These are phyloP conservation scores for Crossaster papposus DNA, from an alignment of 53 echinoderm and acorn worm genomes.

Conservation along the genomic window DNA sequence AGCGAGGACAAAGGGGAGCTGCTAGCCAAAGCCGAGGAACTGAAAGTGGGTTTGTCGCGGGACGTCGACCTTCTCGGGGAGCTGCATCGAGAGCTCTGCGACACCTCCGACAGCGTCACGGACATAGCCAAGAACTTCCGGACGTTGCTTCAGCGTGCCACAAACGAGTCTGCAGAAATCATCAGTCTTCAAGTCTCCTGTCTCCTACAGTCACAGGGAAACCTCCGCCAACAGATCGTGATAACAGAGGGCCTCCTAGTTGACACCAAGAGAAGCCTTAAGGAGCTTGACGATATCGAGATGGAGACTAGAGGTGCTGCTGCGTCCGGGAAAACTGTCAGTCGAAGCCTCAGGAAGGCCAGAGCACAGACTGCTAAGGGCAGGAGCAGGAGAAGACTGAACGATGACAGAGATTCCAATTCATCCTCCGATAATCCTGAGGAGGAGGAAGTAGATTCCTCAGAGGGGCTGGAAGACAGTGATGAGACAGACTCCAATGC, in stretches of 20 bases:
- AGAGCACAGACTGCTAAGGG: conserved; percentile 15
- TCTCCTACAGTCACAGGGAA: conserved; percentile 56
- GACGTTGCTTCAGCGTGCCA: conserved; percentile 54
- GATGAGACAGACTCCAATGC: conserved; percentile 61
- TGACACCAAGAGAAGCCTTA: conserved; percentile 67
- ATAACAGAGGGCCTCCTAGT: conserved; percentile 66
- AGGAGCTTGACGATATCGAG: conserved; percentile 59
- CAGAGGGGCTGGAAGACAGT: conserved; percentile 15
- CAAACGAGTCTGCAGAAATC: conserved; percentile 53
- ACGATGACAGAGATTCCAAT: conserved; percentile 22
- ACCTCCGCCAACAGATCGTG: conserved; percentile 70
- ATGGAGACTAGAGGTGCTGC: conserved; percentile 22
- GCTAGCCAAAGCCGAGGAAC: conserved; percentile 56
- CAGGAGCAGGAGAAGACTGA: not conserved
- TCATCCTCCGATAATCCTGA: not conserved
- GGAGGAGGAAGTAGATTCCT: conserved; percentile 7
- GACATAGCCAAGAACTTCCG: conserved; percentile 66
- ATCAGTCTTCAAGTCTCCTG: conserved; percentile 58
- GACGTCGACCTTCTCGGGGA: conserved; percentile 54
- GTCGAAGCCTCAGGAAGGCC: conserved; percentile 5
- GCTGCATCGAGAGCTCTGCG: conserved; percentile 67
- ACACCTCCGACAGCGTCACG: conserved; percentile 66
- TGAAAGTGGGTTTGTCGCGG: conserved; percentile 47
- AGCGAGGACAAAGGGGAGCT: conserved; percentile 42
- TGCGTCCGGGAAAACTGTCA: conserved; percentile 3